phyloP scores from a whole-genome alignment of 2,113 vertebrate genomes.

The Smithornis capensis region DNA sequence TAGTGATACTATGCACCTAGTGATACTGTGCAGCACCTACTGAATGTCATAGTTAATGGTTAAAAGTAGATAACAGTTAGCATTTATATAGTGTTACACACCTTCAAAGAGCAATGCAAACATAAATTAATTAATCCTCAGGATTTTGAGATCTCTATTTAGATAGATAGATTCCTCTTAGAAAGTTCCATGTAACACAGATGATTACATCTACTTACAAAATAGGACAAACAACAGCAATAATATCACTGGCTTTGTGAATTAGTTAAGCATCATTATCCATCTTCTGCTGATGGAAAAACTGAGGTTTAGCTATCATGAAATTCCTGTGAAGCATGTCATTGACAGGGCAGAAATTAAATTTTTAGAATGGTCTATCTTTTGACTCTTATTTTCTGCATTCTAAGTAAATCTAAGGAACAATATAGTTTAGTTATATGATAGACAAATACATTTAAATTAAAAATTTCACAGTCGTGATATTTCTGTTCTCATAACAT shows the following conservation, averaged over 20 bases:
- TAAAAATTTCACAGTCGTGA: neutral
- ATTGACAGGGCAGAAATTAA: neutral
- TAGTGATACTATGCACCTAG: neutral
- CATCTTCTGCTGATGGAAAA: neutral
- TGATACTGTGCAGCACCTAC: neutral
- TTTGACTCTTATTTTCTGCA: neutral
- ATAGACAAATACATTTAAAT: neutral
- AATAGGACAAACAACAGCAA: constrained; percentile 29
- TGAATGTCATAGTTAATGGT: neutral
- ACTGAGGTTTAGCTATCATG: neutral
- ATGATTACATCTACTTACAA: constrained; percentile 7
- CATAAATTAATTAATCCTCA: constrained; percentile 39
- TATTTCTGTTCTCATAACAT: neutral
- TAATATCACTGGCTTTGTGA: neutral
- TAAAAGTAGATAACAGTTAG: constrained; percentile 6
- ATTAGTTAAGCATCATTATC: neutral
- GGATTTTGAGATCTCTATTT: constrained; percentile 38
- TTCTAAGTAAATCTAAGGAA: neutral
- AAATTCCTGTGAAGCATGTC: neutral
- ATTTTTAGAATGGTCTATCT: neutral
- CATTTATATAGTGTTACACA: neutral
- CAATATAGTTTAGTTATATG: neutral
- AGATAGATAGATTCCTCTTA: neutral
- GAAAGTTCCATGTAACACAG: neutral
- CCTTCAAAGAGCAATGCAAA: constrained; percentile 20